phyloP scores from a whole-genome alignment of 2,797 vertebrate species.

The Carduelis carduelis region DNA sequence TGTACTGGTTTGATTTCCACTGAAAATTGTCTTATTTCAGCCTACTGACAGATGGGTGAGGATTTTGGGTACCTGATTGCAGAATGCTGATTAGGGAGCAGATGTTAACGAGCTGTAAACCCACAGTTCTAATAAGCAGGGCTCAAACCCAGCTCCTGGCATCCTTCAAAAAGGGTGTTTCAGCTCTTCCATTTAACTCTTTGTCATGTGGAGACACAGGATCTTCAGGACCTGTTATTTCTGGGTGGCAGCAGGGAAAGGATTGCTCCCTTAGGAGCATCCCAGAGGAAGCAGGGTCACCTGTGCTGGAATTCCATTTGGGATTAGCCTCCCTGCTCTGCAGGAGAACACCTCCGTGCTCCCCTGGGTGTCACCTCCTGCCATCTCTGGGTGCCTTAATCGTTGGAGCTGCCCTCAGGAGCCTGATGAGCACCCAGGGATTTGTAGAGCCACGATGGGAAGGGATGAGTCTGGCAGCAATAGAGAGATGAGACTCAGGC shows the following conservation, averaged over 20 bases:
- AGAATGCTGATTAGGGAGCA: background rate
- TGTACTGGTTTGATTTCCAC: background rate
- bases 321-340: background rate
- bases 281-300: background rate
- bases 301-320: background rate
- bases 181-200: background rate
- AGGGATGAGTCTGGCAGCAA: background rate
- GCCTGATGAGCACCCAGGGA: background rate
- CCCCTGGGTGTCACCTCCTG: background rate
- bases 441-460: background rate
- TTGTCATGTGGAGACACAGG: background rate
- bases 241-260: background rate
- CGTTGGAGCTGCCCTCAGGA: background rate
- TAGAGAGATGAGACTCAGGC: background rate
- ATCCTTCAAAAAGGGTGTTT: background rate
- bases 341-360: background rate
- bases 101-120: background rate
- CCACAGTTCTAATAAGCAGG: background rate
- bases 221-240: background rate
- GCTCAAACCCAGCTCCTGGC: background rate
- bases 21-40: background rate
- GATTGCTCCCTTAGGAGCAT: background rate
- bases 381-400: background rate
- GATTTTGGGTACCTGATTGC: slow-evolving; percentile 1
- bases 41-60: background rate